Percentiles rank a stretch among this genome's conserved stretches.
These are phyloP conservation scores for Papilio helenus DNA, from an alignment of 1,140 invertebrate genomes.

Conservation along the genomic window DNA sequence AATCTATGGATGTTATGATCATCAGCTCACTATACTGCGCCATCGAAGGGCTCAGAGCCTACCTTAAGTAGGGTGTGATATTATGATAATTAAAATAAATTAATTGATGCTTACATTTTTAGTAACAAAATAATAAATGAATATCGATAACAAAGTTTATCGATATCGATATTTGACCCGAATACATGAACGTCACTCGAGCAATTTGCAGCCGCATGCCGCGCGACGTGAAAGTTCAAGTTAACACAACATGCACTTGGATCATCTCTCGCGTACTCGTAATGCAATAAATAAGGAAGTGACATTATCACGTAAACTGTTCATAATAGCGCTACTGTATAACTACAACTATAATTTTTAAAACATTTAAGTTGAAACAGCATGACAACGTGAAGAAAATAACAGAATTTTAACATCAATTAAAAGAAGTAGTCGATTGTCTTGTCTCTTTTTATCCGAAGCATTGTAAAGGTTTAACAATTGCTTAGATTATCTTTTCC, in stretches of 20 bases:
- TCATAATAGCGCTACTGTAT: constrained; percentile 14
- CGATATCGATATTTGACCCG: constrained; percentile 18
- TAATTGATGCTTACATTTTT: neutral
- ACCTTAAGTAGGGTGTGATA: too few relatives aligned
- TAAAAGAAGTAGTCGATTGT: too few relatives aligned
- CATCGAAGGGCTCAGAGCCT: too few relatives aligned
- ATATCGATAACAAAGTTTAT: neutral
- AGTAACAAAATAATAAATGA: neutral
- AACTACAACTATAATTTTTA: neutral
- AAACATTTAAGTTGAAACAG: neutral
- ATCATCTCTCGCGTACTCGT: constrained; percentile 31
- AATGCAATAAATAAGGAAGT: constrained; percentile 29
- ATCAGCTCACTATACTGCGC: too few relatives aligned
- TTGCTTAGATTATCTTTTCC: constrained; percentile 19
- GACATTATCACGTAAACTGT: constrained; percentile 21
- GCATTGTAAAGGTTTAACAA: neutral
- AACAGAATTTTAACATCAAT: too few relatives aligned
- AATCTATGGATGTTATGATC: too few relatives aligned
- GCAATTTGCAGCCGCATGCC: constrained; percentile 31
- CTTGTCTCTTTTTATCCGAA: neutral
- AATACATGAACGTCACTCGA: constrained; percentile 36
- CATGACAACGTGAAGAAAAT: too few relatives aligned
- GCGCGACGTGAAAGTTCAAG: constrained; percentile 46
- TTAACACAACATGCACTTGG: constrained; percentile 37
- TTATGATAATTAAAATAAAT: too few relatives aligned